phyloP scores from a whole-genome alignment of 30 jellyfish, hydroid and myxozoan genomes.

The Aurelia aurita complex sp. Pacific region DNA sequence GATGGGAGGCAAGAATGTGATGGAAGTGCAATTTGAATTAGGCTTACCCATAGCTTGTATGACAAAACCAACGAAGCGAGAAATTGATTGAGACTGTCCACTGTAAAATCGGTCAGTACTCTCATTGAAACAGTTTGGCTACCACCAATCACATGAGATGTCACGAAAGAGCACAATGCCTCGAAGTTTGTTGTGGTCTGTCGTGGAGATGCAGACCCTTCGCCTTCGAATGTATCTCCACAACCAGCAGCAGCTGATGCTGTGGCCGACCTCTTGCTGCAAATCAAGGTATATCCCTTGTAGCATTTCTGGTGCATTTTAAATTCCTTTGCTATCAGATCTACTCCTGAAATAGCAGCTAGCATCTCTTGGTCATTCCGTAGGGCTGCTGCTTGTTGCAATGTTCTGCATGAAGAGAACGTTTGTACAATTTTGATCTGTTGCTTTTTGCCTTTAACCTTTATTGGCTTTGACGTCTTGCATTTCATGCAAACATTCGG shows the following conservation, averaged over 20 bases:
- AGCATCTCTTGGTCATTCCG: constrained; percentile 20
- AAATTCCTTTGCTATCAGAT: constrained; percentile 45
- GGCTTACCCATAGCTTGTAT: too few relatives aligned
- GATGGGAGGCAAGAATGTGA: too few relatives aligned
- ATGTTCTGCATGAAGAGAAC: constrained; percentile 15
- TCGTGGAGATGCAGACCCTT: too few relatives aligned
- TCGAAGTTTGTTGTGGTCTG: too few relatives aligned
- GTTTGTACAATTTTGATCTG: constrained; percentile 23
- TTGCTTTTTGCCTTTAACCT: constrained; percentile 30
- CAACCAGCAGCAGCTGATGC: not conserved
- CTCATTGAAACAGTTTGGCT: too few relatives aligned
- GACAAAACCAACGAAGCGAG: too few relatives aligned
- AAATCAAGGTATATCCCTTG: constrained; percentile 16
- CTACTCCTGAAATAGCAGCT: constrained; percentile 33
- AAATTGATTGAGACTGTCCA: too few relatives aligned
- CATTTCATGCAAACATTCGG: constrained; percentile 39
- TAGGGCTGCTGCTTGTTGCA: constrained; percentile 30
- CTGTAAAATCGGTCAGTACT: too few relatives aligned
- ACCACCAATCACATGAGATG: too few relatives aligned
- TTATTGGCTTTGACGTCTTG: constrained; percentile 27
- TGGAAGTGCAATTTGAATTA: too few relatives aligned
- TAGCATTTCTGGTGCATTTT: constrained; percentile 44
- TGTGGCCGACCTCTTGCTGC: constrained; percentile 9
- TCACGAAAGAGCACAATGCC: too few relatives aligned
- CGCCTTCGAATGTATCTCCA: too few relatives aligned